Percentiles rank a stretch among this genome's conserved stretches.
Evolutionary conservation across 2,797 vertebrate species (phyloP).

Genomic region (Agapornis canus): DNA sequence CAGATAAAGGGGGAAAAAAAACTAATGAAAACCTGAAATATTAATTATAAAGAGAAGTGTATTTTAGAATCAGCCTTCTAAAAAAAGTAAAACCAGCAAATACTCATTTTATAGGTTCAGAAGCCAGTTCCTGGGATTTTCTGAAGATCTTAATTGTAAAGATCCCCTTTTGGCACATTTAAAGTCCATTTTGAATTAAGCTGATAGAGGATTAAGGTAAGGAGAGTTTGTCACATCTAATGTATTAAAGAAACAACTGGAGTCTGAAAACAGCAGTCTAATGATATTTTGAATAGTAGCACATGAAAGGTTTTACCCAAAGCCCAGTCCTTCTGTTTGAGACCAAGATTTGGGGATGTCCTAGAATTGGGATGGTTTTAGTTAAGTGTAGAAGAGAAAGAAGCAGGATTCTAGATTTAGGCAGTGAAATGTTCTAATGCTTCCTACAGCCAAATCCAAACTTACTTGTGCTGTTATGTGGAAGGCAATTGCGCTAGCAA

Average conservation of each 20-base stretch:
- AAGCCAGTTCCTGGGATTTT: neutral
- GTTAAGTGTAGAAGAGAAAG: neutral
- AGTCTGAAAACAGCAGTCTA: neutral
- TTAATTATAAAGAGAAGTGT: neutral
- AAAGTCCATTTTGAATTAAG: neutral
- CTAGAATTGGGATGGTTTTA: neutral
- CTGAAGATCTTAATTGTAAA: neutral
- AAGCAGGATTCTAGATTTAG: neutral
- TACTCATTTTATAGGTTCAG: neutral
- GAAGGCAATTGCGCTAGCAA: neutral
- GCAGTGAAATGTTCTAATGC: neutral
- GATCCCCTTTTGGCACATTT: neutral
- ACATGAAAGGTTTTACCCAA: neutral
- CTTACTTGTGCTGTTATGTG: neutral
- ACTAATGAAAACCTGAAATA: neutral
- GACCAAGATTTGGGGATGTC: neutral
- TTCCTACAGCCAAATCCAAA: neutral
- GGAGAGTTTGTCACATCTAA: neutral
- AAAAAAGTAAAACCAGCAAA: neutral
- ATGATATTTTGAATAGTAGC: neutral
- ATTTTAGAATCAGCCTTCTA: neutral
- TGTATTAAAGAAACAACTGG: neutral
- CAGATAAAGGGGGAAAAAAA: accelerated
- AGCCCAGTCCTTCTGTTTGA: neutral
- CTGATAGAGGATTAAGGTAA: neutral